Evolutionary conservation across 2,113 vertebrate species (phyloP), one percentile per base, ranked within the genome.

Genomic region (Scytalopus superciliaris): DNA sequence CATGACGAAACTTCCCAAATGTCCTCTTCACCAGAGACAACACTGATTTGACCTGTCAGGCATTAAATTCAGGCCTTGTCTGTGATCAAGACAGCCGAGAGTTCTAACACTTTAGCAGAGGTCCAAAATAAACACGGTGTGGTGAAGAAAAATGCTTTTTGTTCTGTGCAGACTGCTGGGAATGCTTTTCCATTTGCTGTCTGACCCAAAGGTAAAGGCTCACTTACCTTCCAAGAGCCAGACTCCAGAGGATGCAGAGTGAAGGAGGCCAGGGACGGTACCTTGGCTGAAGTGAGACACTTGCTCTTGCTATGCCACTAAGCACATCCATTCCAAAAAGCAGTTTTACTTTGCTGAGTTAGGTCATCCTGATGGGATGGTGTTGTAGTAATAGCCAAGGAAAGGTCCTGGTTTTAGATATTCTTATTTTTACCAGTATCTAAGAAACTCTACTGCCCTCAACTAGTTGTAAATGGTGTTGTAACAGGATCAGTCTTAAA

Each of bases 121-220:
- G 35, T 84, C 85, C 77, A 88, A 84, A 88, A 86, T 40, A 78
- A 94, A 90, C 76, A 60, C 16, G 60, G 60, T 37, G 52, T 64
- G 87, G 79, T 56, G 64, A 93, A 79, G 73, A 63, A 74, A 96
- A 93, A 49, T 47, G 47, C 35, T 70, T 78, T 89, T 85, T 87
- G 47, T 63, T 80, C 64, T 25, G 21, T 70, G 47, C 79, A 70
- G 52, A 77, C 86, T 59, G 39, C 83, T 81, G 83, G 49, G 64
- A 93, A 60, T 52, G 12, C 35, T 88, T 75, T 94, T 91, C 60
- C 85, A 86, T 84, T 72, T 78, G 72, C 75, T 93, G 67, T 52
- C 35, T 84, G 75, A 74, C 69, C 79, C 78, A 67, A 27, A 56
- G 52, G 76, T 28, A 83, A 80, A 75, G 68, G 27, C 35, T 94